Evolutionary conservation across 2,797 vertebrate species (phyloP), one percentile per base, ranked within the genome.

Genomic region (Labroides dimidiatus): DNA sequence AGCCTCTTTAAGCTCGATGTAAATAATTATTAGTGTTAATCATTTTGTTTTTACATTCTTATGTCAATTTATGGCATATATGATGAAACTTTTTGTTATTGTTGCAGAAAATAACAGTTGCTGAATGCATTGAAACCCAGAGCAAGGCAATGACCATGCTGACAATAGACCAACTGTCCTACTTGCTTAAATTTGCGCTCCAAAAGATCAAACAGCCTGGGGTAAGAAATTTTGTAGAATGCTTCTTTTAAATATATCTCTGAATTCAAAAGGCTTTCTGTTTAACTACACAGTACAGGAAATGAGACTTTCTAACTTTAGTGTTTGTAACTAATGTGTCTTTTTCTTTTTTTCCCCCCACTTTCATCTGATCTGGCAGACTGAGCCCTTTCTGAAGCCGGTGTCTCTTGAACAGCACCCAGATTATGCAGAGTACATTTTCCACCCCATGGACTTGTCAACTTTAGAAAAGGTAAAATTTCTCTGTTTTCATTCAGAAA

Each of bases 121-220:
- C 97, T 72, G 97, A 99, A 91, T 99, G 98, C 95, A 99, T 99
- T 91, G 97, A 99, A 94, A 99, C 97, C 33, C 97, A 99, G 93
- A 99, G 98, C 91, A 99, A 98, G 92, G 97, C 98, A 79, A 99
- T 99, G 98, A 97, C 96, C 42, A 99, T 99, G 97, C 93, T 99
- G 81, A 98, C 96, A 78, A 96, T 96, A 57, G 96, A 99, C 88
- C 97, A 99, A 87, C 94, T 99, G 75, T 99, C 97, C 13, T 99
- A 98, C 92, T 94, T 99, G 92, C 96, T 99, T 81, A 99, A 99
- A 95, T 99, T 98, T 91, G 97, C 98, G 90, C 96, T 99, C 89
- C 97, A 99, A 93, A 99, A 99, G 93, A 99, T 99, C 95, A 99
- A 99, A 88, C 97, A 99, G 84, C 97, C 97, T 54, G 97, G 98